Evolutionary conservation across 2,113 vertebrate genomes (phyloP).

Genomic region (Fregetta grallaria): DNA sequence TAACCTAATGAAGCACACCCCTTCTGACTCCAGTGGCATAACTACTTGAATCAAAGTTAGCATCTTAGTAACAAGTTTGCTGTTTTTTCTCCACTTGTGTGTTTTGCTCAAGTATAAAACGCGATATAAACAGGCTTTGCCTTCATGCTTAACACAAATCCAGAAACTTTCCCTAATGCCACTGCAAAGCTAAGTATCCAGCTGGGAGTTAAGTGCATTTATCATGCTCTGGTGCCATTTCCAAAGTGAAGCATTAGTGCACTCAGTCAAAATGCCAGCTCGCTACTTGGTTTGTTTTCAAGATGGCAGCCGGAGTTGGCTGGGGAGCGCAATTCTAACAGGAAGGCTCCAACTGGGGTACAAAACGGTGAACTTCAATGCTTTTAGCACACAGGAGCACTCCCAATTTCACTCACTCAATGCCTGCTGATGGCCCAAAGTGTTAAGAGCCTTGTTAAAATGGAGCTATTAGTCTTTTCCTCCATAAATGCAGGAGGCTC

Average conservation of each 20-base stretch:
- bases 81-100: background rate
- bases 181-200: constrained; percentile 9
- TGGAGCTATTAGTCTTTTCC: constrained; percentile 75
- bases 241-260: constrained; percentile 56
- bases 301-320: constrained; percentile 24
- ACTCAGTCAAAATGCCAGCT: constrained; percentile 62
- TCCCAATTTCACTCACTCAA: constrained; percentile 69
- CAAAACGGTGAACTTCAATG: constrained; percentile 63
- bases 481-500: constrained; percentile 65
- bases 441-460: constrained; percentile 78
- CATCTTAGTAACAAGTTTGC: background rate
- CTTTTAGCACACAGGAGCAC: constrained; percentile 71
- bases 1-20: background rate
- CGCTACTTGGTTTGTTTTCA: constrained; percentile 42
- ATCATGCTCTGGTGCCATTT: constrained; percentile 40
- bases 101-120: background rate
- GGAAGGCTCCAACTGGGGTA: constrained; percentile 47
- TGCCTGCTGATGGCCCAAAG: constrained; percentile 64
- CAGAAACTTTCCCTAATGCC: constrained; percentile 24
- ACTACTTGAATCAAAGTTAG: background rate
- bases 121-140: background rate
- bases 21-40: background rate
- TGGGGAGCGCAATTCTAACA: constrained; percentile 31
- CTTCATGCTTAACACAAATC: constrained; percentile 41
- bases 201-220: constrained; percentile 35